Evolutionary conservation across 2,797 vertebrate genomes (phyloP).

Genomic region (Prionace glauca): DNA sequence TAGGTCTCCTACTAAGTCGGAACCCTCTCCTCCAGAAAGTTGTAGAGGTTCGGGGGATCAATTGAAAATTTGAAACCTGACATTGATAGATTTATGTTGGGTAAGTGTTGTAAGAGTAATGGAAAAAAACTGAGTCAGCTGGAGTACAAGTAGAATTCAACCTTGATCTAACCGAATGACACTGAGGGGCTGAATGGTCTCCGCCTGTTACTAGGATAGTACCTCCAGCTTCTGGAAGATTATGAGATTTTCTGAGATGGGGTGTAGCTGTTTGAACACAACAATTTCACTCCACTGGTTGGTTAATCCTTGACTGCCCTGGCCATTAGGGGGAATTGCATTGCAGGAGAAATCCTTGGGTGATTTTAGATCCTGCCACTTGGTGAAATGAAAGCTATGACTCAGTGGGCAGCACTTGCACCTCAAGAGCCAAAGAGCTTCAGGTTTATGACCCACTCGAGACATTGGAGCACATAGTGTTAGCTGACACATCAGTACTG

Average conservation of each 20-base stretch:
- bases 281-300: neutral
- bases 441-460: neutral
- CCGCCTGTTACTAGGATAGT: neutral
- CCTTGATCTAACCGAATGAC: neutral
- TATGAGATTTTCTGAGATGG: neutral
- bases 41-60: neutral
- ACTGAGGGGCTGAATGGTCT: neutral
- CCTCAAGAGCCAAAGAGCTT: neutral
- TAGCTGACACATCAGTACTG: neutral
- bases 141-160: neutral
- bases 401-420: neutral
- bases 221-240: neutral
- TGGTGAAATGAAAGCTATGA: neutral
- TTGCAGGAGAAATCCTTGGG: neutral
- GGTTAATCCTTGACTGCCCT: neutral
- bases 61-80: neutral
- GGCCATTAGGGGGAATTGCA: neutral
- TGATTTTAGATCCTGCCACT: neutral
- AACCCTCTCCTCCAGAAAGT: neutral
- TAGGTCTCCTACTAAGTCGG: neutral
- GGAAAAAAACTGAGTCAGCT: neutral
- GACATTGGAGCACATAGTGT: neutral
- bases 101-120: neutral
- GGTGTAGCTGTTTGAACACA: neutral
- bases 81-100: neutral